Evolutionary conservation across 2,113 vertebrate species (phyloP), one percentile per base, ranked within the genome.

Genomic region (Pterocles orientalis): DNA sequence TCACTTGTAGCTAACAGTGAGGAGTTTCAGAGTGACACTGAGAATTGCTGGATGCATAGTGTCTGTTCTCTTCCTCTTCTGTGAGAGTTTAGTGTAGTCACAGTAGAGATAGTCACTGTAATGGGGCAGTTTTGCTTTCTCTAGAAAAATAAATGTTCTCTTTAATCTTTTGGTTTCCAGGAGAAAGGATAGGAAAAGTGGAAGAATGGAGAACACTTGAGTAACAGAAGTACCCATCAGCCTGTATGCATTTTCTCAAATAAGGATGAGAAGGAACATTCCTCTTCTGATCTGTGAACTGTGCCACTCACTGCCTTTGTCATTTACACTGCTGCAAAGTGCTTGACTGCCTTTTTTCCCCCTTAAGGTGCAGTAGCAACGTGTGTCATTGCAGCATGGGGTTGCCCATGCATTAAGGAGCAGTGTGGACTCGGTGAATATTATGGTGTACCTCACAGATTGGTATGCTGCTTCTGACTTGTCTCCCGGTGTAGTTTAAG

Each of bases 351-450:
- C 9, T 41, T 57, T 76, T 43, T 36, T 1, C 4, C 29, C 58
- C 61, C 58, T 73, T 31, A 54, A 82, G 85, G 45, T 62, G n/a
- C 19, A 57, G 50, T 41, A 85, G 56, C 84, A 75, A 12, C 7
- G 43, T 39, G 3, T 88, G 25, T 43, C 69, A 25, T 58, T 91
- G 78, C 66, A 90, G 75, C 73, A 66, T 41, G 34, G 75, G 24
- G 50, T 69, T 94, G 70, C 28, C 41, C 51, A 3, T 70, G 85
- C 62, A 3, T 28, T 80, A 19, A 48, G 54, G 53, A 86, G 56
- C 1, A 0, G 33, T 23, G 41, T 39, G 47, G 23, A 33, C 1
- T 3, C 14, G 24, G 8, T 62, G 66, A 47, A 12, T 41, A 33
- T 56, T 70, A 78, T 51, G 58, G 57, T 82, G 69, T 57, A 5